Conservation (phyloP, 2,797 vertebrate species). For the Falco berigora region DNA sequence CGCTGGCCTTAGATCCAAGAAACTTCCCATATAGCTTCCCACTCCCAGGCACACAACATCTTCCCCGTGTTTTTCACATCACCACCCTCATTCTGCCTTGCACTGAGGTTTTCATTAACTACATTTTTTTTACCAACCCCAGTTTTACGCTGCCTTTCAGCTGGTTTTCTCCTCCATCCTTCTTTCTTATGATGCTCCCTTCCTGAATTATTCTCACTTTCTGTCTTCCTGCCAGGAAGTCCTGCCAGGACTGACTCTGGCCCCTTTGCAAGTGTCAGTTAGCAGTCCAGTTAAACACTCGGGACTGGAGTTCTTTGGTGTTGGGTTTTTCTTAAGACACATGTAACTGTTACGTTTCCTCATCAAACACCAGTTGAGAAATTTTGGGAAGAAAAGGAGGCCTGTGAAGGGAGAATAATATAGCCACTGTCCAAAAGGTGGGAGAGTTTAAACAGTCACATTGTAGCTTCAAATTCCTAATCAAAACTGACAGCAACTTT, state of each 20-base stretch:
- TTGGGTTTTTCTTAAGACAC: not conserved
- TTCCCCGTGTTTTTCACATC: not conserved
- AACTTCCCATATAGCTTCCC: not conserved
- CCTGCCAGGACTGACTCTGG: not conserved
- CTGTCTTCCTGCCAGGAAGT: not conserved
- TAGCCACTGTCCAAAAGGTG: not conserved
- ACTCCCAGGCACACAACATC: not conserved
- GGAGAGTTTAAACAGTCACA: not conserved
- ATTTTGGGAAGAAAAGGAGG: not conserved
- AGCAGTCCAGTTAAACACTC: not conserved
- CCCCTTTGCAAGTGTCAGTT: not conserved
- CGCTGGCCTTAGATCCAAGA: not conserved
- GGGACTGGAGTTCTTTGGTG: rapidly evolving
- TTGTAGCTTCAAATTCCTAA: not conserved
- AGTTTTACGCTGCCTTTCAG: not conserved
- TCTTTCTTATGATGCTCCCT: not conserved
- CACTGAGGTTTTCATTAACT: not conserved
- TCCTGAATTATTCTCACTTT: not conserved
- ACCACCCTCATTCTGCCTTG: not conserved
- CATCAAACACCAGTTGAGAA: not conserved
- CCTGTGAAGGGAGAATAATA: not conserved
- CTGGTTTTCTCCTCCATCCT: not conserved
- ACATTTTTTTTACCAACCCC: not conserved
- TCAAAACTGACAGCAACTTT: not conserved
- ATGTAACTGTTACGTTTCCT: not conserved